phyloP scores from a whole-genome alignment of 1,140 invertebrate species.

The Trachymyrmex cornetzi region DNA sequence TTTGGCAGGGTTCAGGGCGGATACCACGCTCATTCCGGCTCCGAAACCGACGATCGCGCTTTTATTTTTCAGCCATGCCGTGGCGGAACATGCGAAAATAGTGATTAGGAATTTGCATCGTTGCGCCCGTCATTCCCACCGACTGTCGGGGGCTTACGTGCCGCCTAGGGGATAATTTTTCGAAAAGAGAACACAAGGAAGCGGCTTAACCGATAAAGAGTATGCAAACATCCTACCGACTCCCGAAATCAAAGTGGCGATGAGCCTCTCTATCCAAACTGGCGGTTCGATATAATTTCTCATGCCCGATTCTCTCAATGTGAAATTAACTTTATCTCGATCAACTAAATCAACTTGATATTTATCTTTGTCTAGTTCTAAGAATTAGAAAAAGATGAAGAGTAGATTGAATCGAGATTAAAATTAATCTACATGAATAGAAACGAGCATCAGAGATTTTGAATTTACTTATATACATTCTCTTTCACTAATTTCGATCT shows the following conservation, averaged over 20 bases:
- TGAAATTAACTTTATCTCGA: no score
- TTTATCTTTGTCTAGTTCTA: no score
- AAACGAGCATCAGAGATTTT: not conserved
- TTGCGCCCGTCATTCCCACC: constrained; percentile 73
- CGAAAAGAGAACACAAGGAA: constrained; percentile 38
- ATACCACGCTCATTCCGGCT: constrained; percentile 22
- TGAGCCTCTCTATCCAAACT: not conserved
- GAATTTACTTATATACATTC: not conserved
- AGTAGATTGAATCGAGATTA: no score
- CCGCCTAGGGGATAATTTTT: constrained; percentile 44
- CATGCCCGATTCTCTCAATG: no score
- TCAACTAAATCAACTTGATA: no score
- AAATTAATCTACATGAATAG: no score
- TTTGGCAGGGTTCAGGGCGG: constrained; percentile 45
- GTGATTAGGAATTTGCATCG: constrained; percentile 73
- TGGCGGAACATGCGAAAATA: constrained; percentile 61
- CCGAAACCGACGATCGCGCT: constrained; percentile 60
- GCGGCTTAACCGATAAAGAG: constrained; percentile 18
- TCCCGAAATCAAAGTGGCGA: constrained; percentile 14
- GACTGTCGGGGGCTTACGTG: constrained; percentile 34
- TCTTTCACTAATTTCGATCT: not conserved
- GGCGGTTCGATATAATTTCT: not conserved
- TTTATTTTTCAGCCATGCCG: constrained; percentile 54
- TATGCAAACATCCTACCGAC: constrained; percentile 36
- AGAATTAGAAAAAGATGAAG: no score